Base-by-base conservation (phyloP, 2,113 vertebrate genomes). In the Vimba vimba region DNA sequence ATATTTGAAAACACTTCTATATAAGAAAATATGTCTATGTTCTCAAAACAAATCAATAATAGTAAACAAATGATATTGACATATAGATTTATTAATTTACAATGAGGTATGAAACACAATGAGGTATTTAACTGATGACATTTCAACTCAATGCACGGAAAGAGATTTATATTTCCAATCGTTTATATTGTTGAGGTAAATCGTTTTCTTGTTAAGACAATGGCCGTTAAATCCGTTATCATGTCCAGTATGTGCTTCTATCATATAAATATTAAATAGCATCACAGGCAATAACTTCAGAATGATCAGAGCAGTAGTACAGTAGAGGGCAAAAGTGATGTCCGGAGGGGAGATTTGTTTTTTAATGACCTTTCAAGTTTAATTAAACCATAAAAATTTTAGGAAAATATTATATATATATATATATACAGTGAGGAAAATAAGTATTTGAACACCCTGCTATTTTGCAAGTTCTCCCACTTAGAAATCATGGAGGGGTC, bases 131-230 rank as follows among this genome's bases (percentile, higher is more conserved):
- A 69, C 19, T 69, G 7, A 69, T 2, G 17, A 36, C 33, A 1
- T 69, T 69, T 21, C 66, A 69, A 69, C 30, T 21, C 30, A 69
- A 7, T 69, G 17, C 8, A 36, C 2, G 3, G 8, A 33, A 69
- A 69, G 30, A 36, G 30, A 39, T 69, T 36, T 19, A 69, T 21
- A 36, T 69, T 69, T 69, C 3, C 3, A 69, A 33, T 36, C 39
- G 66, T 69, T 69, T 69, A 21, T 69, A 69, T n/a, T n/a, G n/a
- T n/a, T 19, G 66, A 69, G 66, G 66, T 66, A 15, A 15, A 66
- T 30, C 12, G 11, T 36, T 69, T 36, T 36, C 30, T 68, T 68
- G 7, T 15, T 66, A 68, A 19, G 66, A 36, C 15, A 69, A 21
- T 36, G 19, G 66, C 4, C 9, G 2, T 36, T 69, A 39, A 39